A percentile compares a stretch with the other conserved stretches of the same genome.
These are phyloP conservation scores for Thomomys bottae DNA, from an alignment of 2,113 vertebrate species.

Conservation along the genomic window DNA sequence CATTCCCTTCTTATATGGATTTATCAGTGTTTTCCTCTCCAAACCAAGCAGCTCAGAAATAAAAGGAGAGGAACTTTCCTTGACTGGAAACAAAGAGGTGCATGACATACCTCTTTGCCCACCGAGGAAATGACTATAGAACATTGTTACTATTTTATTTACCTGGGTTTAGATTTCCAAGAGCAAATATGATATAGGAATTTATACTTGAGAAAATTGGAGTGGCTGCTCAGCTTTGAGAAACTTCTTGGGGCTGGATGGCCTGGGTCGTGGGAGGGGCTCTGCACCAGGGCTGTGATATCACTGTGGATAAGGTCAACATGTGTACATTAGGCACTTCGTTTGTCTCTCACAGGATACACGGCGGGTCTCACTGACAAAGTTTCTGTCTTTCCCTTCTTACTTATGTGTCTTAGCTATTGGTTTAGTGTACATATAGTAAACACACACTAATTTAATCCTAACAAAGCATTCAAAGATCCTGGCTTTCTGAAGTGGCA, in stretches of 20 bases:
- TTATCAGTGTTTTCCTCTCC: not conserved
- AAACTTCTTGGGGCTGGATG: not conserved
- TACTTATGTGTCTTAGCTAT: not conserved
- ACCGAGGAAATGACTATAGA: not conserved
- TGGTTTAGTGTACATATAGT: not conserved
- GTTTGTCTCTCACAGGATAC: not conserved
- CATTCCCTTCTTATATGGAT: not conserved
- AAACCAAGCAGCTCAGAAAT: not conserved
- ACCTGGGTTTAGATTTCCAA: constrained; percentile 17
- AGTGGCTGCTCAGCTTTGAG: not conserved
- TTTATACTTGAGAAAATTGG: not conserved
- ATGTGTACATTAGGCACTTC: not conserved
- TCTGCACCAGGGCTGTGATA: not conserved
- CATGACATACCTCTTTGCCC: not conserved
- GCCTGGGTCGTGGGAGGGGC: not conserved
- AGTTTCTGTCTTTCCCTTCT: not conserved
- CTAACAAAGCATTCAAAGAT: too few relatives aligned
- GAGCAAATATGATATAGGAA: not conserved
- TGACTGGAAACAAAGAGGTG: not conserved
- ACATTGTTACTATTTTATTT: not conserved
- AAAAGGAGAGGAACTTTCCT: not conserved
- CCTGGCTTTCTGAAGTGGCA: too few relatives aligned
- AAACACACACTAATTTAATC: not conserved
- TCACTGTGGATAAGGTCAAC: too few relatives aligned
- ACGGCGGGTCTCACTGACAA: not conserved